Evolutionary conservation across 2,888 invertebrate species (phyloP), one percentile per base, ranked within the genome.

Genomic region (Mechanitis mazaeus): DNA sequence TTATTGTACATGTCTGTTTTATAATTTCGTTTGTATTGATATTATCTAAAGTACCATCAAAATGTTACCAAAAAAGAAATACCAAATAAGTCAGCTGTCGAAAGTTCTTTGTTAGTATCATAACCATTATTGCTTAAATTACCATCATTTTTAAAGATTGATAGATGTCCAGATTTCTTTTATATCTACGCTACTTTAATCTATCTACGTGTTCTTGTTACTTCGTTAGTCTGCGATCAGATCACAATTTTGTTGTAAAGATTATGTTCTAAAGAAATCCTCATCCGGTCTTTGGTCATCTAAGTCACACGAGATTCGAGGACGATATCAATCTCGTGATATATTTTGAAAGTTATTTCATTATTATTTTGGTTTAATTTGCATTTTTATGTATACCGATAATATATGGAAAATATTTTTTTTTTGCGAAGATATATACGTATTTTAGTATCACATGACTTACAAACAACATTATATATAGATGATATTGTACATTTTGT

Each of bases 191-290:
- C 80, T 83, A 81, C 82, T 83, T 84, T 83, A 86, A 50, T 83
- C 79, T 83, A 81, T 83, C 80, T 80, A 74, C 77, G 76, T 81
- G 79, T 81, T 78, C 75, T 75, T 76, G 76, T 78, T 77, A 78
- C 78, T 86, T 87, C 87, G 85, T 87, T 87, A 86, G 85, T 80
- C 78, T 78, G 78, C 79, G 84, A 86, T 84, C 78, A 72, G 83
- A 87, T 85, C 85, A 86, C 84, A 85, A 83, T 88, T 86, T 88
- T 87, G 85, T 88, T 87, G 86, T 88, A 84, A 87, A 87, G 87
- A 88, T 88, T 88, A 88, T 87, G 87, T 87, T 78, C 79, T 77
- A 80, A 84, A 85, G 87, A 87, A 87, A 83, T 80, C 80, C 80
- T 71, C 87, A 88, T 88, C 89, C 88, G 89, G 87, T 87, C 79